A percentile compares a stretch with the other conserved stretches of the same genome.
Evolutionary conservation across 2,113 vertebrate species (phyloP).

Genomic region (Phalacrocorax carbo): DNA sequence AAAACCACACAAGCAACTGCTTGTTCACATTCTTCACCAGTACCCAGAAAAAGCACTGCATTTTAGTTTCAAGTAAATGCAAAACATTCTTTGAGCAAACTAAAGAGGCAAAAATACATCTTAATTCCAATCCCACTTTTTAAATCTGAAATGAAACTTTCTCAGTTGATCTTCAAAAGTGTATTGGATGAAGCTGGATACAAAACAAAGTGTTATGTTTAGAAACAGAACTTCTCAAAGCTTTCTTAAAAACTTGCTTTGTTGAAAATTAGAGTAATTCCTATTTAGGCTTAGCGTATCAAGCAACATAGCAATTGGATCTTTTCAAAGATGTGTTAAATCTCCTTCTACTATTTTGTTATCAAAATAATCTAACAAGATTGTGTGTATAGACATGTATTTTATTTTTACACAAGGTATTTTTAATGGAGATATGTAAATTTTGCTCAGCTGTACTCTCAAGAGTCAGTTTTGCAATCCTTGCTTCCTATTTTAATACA

Average conservation of each 20-base stretch:
- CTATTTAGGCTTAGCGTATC: not conserved
- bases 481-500: not conserved
- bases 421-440: not conserved
- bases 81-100: not conserved
- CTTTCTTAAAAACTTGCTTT: not conserved
- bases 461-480: not conserved
- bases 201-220: not conserved
- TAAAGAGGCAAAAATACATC: not conserved
- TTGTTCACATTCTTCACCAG: not conserved
- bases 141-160: not conserved
- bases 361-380: not conserved
- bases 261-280: not conserved
- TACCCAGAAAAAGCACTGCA: not conserved
- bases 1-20: not conserved
- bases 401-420: not conserved
- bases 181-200: not conserved
- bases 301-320: not conserved
- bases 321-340: not conserved
- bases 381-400: not conserved
- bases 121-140: not conserved
- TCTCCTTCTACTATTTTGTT: not conserved
- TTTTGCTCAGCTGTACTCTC: not conserved
- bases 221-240: not conserved
- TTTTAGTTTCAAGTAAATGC: not conserved
- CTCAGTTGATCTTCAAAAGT: not conserved